Evolutionary conservation across 2,888 invertebrate genomes (phyloP), one percentile per base, ranked within the genome.

Genomic region (Ochropacha duplaris): DNA sequence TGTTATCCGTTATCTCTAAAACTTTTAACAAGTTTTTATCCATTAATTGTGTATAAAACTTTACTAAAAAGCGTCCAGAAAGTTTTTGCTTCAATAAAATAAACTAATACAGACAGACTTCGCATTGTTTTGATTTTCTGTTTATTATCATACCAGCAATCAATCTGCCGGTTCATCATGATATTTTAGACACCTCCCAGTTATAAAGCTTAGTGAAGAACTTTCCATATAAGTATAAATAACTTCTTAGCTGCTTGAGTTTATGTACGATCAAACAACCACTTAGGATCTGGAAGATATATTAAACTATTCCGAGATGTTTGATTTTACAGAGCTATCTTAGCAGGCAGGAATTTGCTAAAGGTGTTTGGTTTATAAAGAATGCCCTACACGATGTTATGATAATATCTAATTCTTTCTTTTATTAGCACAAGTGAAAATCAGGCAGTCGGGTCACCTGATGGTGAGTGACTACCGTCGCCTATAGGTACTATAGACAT

Each of bases 201-300:
- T 49, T 36, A 51, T 51, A 56, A 58, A 62, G 57, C 66, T 64
- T 66, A 64, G 59, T 67, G 49, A 22, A 57, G 62, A 58, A 62
- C 62, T 70, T 63, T 66, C 58, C 55, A 64, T 68, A 59, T 66
- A 69, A 50, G 62, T 72, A 68, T 65, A 64, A 62, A 67, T 74
- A 68, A 63, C 44, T 8, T 39, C 39, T 39, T 19, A 16, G 22
- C 31, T 52, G 22, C 34, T 52, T 16, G 9, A 51, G 26, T 51
- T 51, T 51, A 51, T 52, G 31, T 31, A 19, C 31, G 12, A 12
- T 19, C 51, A 44, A 44, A 44, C 3, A 44, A 19, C 44, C 44
- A 44, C 44, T 44, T 44, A 19, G 16, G 19, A 44, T 19, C 44
- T 19, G 14, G n/a, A n/a, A 39, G 39, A 39, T 39, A 28, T 26